Conservation (phyloP, 2,797 vertebrate genomes). For the Pipistrellus pipistrellus region DNA sequence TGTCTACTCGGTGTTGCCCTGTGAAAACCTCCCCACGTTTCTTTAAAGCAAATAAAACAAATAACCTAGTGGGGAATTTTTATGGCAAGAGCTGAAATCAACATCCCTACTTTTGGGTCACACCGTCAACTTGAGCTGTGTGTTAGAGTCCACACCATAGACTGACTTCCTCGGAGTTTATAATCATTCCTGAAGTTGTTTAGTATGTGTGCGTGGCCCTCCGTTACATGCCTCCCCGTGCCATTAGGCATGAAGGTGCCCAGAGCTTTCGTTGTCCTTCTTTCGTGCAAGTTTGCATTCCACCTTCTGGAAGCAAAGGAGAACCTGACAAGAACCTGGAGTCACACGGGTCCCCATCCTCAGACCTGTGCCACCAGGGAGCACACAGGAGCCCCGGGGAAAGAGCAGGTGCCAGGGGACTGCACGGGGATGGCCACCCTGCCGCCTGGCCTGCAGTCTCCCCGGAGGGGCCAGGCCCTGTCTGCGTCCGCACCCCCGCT, state of each 20-base stretch:
- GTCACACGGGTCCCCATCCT: background rate
- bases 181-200: constrained; percentile 25
- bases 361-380: too few species aligned
- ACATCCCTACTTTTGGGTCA: background rate
- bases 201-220: background rate
- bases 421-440: background rate
- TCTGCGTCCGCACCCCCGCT: background rate
- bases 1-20: background rate
- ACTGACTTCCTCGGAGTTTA: background rate
- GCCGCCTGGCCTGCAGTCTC: background rate
- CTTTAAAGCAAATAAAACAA: background rate
- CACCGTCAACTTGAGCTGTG: background rate
- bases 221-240: background rate
- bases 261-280: background rate
- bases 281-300: background rate
- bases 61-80: background rate
- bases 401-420: background rate
- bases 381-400: rapidly evolving
- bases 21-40: background rate
- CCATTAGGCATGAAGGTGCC: background rate
- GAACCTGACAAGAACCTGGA: background rate
- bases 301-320: background rate
- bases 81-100: constrained; percentile 51
- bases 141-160: background rate
- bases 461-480: background rate